Evolutionary conservation across 2,797 vertebrate genomes (phyloP).

Genomic region (Synanceia verrucosa): DNA sequence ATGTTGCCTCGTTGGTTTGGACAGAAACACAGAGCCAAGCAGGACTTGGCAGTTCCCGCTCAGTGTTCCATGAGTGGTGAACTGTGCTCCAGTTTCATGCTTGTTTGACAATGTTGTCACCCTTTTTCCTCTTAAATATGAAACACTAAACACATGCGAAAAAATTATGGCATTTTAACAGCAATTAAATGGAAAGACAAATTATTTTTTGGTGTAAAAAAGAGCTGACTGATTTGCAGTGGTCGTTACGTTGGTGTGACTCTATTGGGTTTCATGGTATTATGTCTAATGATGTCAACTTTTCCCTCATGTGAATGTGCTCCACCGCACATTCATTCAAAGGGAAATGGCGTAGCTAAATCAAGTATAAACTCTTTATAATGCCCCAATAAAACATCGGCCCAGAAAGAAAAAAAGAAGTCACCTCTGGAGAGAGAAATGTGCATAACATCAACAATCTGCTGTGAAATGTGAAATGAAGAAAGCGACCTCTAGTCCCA

Average conservation of each 20-base stretch:
- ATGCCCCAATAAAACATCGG: constrained; percentile 66
- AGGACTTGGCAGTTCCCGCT: constrained; percentile 56
- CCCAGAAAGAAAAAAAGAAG: constrained; percentile 53
- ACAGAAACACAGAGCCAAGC: constrained; percentile 58
- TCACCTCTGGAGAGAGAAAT: constrained; percentile 76
- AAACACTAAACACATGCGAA: constrained; percentile 78
- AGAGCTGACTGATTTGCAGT: constrained; percentile 76
- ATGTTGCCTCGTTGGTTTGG: constrained; percentile 68
- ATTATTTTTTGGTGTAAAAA: constrained; percentile 74
- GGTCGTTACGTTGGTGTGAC: constrained; percentile 74
- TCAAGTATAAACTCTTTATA: constrained; percentile 75
- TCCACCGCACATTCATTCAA: constrained; percentile 68
- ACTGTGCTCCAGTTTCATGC: constrained; percentile 71
- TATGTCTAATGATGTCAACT: constrained; percentile 79
- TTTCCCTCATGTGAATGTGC: constrained; percentile 68
- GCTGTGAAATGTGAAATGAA: constrained; percentile 77
- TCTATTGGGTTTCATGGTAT: constrained; percentile 75
- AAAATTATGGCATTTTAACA: constrained; percentile 72
- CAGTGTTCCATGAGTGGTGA: constrained; percentile 66
- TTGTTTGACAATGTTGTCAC: constrained; percentile 82
- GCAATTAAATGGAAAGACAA: constrained; percentile 74
- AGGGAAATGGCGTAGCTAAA: constrained; percentile 71
- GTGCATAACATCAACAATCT: constrained; percentile 80
- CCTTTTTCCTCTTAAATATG: constrained; percentile 79
- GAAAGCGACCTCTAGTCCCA: constrained; percentile 88